A percentile compares a stretch with the other conserved stretches of the same genome.
Evolutionary conservation across 2,888 invertebrate species (phyloP).

Genomic region (Pristionchus mayeri): DNA sequence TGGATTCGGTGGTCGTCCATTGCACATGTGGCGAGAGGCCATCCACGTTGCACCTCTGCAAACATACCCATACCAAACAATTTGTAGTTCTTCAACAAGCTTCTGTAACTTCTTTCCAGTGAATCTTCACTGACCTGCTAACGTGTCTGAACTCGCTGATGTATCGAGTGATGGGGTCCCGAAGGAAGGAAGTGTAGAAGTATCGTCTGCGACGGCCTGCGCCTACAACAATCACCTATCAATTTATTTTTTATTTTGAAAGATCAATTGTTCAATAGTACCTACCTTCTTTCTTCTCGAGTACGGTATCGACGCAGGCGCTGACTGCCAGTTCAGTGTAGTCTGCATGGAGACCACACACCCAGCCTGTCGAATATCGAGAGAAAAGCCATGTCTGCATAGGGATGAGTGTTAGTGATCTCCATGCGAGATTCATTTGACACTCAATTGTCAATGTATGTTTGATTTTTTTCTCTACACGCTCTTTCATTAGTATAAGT

Average conservation of each 20-base stretch:
- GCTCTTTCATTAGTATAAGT: too few species aligned
- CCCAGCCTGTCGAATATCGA: conserved; percentile 96
- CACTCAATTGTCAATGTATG: neutral
- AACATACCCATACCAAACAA: neutral
- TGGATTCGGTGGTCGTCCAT: conserved; percentile 82
- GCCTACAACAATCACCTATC: conserved; percentile 67
- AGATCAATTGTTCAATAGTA: neutral
- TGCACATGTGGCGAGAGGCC: conserved; percentile 76
- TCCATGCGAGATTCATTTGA: too few species aligned
- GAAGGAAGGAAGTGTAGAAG: conserved; percentile 94
- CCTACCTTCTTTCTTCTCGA: conserved; percentile 87
- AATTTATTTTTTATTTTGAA: too few species aligned
- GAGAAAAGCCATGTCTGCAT: conserved; percentile 92
- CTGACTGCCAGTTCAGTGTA: conserved; percentile 91
- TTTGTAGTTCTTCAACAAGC: neutral
- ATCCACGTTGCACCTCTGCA: conserved; percentile 62
- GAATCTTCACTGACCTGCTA: conserved; percentile 81
- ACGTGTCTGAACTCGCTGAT: conserved; percentile 97
- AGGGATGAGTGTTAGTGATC: too few species aligned
- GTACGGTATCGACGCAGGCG: conserved; percentile 89
- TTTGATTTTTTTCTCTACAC: neutral
- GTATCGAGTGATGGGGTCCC: conserved; percentile 93
- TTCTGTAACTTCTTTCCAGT: neutral
- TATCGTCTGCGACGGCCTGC: conserved; percentile 81
- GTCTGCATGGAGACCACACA: conserved; percentile 90